phyloP scores from a whole-genome alignment of 1,140 invertebrate genomes.

The Eupeodes corollae region DNA sequence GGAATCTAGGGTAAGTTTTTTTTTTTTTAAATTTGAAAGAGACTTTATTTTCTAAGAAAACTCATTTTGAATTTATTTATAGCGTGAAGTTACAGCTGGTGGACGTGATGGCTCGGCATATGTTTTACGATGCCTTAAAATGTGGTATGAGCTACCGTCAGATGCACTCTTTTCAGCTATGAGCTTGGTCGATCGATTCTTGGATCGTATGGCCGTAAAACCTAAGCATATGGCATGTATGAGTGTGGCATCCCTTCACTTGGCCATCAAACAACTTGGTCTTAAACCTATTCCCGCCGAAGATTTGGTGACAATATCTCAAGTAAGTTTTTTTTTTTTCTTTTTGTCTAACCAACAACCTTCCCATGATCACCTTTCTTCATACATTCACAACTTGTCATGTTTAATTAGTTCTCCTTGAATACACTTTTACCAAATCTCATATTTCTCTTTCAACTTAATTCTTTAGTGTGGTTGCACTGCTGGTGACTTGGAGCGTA shows the following conservation, averaged over 20 bases:
- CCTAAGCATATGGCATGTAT: slow-evolving; percentile 37
- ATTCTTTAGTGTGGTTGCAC: slow-evolving; percentile 64
- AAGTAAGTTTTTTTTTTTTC: slow-evolving; percentile 14
- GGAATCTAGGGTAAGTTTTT: slow-evolving; percentile 39
- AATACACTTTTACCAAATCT: background rate
- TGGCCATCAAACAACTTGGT: slow-evolving; percentile 36
- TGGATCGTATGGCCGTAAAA: slow-evolving; percentile 58
- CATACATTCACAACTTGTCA: background rate
- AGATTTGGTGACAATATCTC: slow-evolving; percentile 37
- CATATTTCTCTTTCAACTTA: slow-evolving; percentile 25
- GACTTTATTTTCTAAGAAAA: background rate
- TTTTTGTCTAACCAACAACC: background rate
- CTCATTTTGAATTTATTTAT: slow-evolving; percentile 13
- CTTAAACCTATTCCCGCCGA: slow-evolving; percentile 33
- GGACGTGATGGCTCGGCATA: slow-evolving; percentile 65
- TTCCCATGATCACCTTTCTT: too few relatives aligned
- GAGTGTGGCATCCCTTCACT: slow-evolving; percentile 35
- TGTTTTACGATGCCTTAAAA: slow-evolving; percentile 65
- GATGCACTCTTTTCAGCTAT: slow-evolving; percentile 65
- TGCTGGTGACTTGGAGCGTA: slow-evolving; percentile 56
- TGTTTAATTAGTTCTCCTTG: background rate
- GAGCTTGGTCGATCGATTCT: slow-evolving; percentile 63
- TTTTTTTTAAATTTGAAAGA: too few relatives aligned
- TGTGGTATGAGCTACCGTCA: slow-evolving; percentile 68
- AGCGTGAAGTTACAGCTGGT: slow-evolving; percentile 57